phyloP scores from a whole-genome alignment of 2,113 vertebrate genomes.

The Megaceryle maxima region DNA sequence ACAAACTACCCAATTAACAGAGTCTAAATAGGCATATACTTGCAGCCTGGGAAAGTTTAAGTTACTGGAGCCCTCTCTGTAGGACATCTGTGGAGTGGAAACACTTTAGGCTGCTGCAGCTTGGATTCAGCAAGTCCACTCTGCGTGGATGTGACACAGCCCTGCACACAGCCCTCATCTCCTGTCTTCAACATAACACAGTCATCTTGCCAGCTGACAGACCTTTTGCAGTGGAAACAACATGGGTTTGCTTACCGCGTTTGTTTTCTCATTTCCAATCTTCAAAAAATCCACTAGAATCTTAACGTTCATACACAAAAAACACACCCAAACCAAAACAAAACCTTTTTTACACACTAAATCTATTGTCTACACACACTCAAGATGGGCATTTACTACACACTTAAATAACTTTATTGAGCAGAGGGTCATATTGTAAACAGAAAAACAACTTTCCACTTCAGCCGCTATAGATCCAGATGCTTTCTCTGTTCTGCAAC shows the following conservation, averaged over 20 bases:
- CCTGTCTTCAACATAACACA: neutral
- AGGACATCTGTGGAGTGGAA: neutral
- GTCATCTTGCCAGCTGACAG: neutral
- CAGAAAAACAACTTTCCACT: slow-evolving; percentile 45
- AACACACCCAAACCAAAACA: neutral
- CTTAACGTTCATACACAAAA: neutral
- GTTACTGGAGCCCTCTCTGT: neutral
- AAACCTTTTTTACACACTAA: neutral
- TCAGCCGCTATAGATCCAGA: slow-evolving; percentile 55
- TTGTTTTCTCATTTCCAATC: neutral
- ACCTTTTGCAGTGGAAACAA: neutral
- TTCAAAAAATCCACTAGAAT: neutral
- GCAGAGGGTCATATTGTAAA: neutral
- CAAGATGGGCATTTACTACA: accelerated
- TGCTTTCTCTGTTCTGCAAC: slow-evolving; percentile 39
- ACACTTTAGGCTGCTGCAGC: neutral
- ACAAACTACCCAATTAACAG: neutral
- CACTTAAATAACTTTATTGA: neutral
- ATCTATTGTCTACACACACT: neutral
- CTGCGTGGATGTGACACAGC: neutral
- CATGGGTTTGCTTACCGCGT: neutral
- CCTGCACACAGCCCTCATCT: neutral
- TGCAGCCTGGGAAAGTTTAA: neutral
- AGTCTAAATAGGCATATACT: neutral
- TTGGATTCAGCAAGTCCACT: neutral